Percentiles rank a stretch among this genome's conserved stretches.
These are phyloP conservation scores for Tapirus terrestris DNA, from an alignment of 2,113 vertebrate genomes.

Conservation along the genomic window DNA sequence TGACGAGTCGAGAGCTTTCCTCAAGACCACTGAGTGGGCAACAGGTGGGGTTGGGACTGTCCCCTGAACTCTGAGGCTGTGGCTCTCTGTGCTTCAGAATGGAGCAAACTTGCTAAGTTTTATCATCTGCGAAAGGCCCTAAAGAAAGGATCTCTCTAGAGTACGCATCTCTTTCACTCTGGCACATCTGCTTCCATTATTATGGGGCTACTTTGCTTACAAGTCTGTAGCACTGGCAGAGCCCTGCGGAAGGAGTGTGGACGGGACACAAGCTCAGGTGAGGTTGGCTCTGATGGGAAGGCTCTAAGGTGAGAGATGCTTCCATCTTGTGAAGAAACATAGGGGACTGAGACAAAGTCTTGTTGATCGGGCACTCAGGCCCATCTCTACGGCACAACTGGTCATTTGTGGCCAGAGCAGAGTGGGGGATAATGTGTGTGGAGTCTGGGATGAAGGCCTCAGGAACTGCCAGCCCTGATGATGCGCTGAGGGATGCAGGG, in stretches of 20 bases:
- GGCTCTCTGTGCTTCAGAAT: not conserved
- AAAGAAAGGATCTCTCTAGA: not conserved
- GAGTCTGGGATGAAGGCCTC: not conserved
- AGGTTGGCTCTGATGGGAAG: not conserved
- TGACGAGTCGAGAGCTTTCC: not conserved
- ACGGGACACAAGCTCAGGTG: too few relatives aligned
- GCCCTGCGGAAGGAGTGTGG: not conserved
- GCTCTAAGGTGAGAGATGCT: not conserved
- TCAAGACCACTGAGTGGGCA: not conserved
- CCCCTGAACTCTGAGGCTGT: accelerated
- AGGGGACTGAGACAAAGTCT: not conserved
- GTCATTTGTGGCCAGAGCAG: not conserved
- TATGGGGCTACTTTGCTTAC: not conserved
- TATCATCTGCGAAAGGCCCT: not conserved
- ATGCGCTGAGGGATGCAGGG: not conserved
- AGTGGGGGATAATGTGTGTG: not conserved
- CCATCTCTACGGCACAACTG: not conserved
- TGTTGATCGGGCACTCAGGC: not conserved
- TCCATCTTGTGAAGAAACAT: not conserved
- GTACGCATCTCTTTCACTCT: not conserved
- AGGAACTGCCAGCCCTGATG: not conserved
- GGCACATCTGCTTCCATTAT: not conserved
- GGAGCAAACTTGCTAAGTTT: not conserved
- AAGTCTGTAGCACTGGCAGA: too few relatives aligned
- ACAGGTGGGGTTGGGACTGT: not conserved